Percentiles rank a stretch among this genome's conserved stretches.
phyloP scores from a whole-genome alignment of 2,888 invertebrate genomes.

The Microchrysa polita region DNA sequence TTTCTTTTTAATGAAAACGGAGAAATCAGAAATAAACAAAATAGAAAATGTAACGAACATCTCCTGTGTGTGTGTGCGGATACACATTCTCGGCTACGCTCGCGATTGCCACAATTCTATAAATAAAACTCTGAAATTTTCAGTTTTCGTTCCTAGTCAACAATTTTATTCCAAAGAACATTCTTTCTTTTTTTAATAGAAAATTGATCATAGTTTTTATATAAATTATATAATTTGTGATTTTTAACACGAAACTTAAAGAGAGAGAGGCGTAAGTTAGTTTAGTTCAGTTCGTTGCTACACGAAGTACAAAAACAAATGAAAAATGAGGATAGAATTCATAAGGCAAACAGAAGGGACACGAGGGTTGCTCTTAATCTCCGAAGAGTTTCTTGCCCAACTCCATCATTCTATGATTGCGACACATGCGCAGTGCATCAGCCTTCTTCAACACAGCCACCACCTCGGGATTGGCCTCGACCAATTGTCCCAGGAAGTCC shows the following conservation, averaged over 20 bases:
- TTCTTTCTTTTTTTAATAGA: slow-evolving; percentile 21
- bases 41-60: neutral
- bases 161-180: slow-evolving; percentile 24
- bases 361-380: slow-evolving; percentile 70
- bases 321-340: neutral
- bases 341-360: neutral
- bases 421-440: slow-evolving; percentile 83
- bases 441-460: slow-evolving; percentile 81
- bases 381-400: slow-evolving; percentile 88
- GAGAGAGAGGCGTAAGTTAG: neutral
- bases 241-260: slow-evolving; percentile 13
- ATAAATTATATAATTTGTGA: slow-evolving; percentile 18
- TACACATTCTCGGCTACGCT: neutral
- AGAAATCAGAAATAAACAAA: slow-evolving; percentile 13
- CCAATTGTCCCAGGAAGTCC: slow-evolving; percentile 85
- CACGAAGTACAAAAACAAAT: neutral
- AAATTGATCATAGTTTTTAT: slow-evolving; percentile 12
- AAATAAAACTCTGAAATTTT: slow-evolving; percentile 19
- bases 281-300: neutral
- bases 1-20: neutral
- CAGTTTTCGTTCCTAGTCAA: slow-evolving; percentile 16
- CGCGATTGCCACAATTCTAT: slow-evolving; percentile 7
- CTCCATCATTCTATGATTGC: slow-evolving; percentile 89
- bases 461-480: slow-evolving; percentile 81
- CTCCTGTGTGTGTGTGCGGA: too few species aligned